Evolutionary conservation across 2,113 vertebrate genomes (phyloP).

Genomic region (Ammodytes marinus): DNA sequence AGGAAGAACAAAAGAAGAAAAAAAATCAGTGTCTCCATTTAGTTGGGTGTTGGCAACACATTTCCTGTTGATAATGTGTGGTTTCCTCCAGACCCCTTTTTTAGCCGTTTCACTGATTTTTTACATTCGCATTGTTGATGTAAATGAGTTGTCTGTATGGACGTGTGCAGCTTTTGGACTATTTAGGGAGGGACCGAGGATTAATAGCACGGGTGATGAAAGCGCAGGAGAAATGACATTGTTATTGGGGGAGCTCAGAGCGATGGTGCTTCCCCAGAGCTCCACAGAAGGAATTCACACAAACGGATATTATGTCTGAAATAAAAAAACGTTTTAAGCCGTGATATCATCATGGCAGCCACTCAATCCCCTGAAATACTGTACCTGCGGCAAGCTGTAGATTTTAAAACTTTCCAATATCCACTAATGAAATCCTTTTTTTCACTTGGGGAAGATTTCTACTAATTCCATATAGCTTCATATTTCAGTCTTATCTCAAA

Average conservation of each 20-base stretch:
- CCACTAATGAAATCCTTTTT: constrained; percentile 58
- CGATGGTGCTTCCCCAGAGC: not conserved
- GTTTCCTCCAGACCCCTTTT: constrained; percentile 52
- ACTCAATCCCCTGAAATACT: constrained; percentile 19
- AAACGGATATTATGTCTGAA: constrained; percentile 45
- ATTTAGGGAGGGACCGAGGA: constrained; percentile 51
- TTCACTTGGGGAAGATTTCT: constrained; percentile 41
- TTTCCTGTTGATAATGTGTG: constrained; percentile 60
- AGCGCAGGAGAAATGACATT: constrained; percentile 68
- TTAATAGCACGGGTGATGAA: constrained; percentile 47
- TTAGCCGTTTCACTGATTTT: constrained; percentile 47
- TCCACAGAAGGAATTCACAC: constrained; percentile 28
- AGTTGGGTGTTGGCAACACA: constrained; percentile 49
- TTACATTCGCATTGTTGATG: constrained; percentile 54
- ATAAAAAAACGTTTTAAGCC: constrained; percentile 15
- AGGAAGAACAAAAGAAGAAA: not conserved
- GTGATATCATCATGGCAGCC: constrained; percentile 36
- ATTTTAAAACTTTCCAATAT: constrained; percentile 40
- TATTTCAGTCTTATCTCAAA: constrained; percentile 65
- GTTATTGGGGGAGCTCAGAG: constrained; percentile 53
- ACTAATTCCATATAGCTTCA: constrained; percentile 46
- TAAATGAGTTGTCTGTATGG: constrained; percentile 8
- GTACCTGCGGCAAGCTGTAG: constrained; percentile 5
- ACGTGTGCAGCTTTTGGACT: constrained; percentile 48
- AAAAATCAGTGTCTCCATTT: constrained; percentile 25